Evolutionary conservation across 2,888 invertebrate genomes (phyloP).

Genomic region (Luperina nickerlii): DNA sequence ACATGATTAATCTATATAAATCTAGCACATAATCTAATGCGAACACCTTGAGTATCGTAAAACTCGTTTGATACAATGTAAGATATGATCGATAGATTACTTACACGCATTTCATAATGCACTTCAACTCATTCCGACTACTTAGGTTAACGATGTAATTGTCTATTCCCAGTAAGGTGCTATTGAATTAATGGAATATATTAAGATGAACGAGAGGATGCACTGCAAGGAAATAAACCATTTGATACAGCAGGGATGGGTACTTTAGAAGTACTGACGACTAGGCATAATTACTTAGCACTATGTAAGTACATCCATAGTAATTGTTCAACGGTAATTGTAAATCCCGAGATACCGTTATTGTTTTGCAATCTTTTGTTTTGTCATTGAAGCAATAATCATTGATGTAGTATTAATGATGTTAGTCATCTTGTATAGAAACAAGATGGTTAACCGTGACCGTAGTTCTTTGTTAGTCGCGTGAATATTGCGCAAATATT

Average conservation of each 20-base stretch:
- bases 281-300: conserved; percentile 16
- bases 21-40: conserved; percentile 11
- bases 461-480: conserved; percentile 61
- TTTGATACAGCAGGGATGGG: background rate
- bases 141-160: conserved; percentile 6
- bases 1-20: conserved; percentile 15
- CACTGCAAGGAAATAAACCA: conserved; percentile 33
- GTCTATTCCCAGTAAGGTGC: background rate
- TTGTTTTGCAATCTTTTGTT: conserved; percentile 67
- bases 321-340: conserved; percentile 51
- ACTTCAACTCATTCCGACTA: background rate
- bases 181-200: conserved; percentile 19
- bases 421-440: conserved; percentile 68
- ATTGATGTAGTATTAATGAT: conserved; percentile 48
- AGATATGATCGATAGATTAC: conserved; percentile 29
- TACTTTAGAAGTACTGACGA: conserved; percentile 1
- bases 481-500: conserved; percentile 68
- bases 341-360: conserved; percentile 59
- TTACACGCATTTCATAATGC: conserved; percentile 27
- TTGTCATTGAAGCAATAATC: conserved; percentile 64
- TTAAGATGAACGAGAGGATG: background rate
- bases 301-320: conserved; percentile 26
- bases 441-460: conserved; percentile 47
- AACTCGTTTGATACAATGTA: conserved; percentile 11
- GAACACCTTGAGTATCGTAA: conserved; percentile 16